Evolutionary conservation across 2,113 vertebrate genomes (phyloP).

Genomic region (Oryzias celebensis): DNA sequence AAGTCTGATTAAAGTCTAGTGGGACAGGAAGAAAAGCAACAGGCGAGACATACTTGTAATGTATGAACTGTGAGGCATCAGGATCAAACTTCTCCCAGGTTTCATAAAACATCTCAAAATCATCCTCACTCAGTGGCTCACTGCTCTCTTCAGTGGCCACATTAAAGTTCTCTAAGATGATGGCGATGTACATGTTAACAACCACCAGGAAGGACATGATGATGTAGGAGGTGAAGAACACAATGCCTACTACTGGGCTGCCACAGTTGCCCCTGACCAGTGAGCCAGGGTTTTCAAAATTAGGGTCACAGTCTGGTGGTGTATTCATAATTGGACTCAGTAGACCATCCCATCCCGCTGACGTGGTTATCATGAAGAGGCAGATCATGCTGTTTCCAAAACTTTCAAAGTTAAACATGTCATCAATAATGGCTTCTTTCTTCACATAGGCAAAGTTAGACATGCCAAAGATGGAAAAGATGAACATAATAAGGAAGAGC

Average conservation of each 20-base stretch:
- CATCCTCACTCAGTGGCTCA: conserved; percentile 88
- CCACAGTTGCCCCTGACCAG: conserved; percentile 84
- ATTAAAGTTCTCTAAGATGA: conserved; percentile 96
- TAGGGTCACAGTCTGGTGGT: conserved; percentile 85
- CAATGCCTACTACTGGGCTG: conserved; percentile 84
- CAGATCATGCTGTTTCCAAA: conserved; percentile 98
- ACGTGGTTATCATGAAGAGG: conserved; percentile 93
- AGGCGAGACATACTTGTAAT: conserved; percentile 53
- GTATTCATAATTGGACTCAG: conserved; percentile 89
- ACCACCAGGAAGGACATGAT: conserved; percentile 93
- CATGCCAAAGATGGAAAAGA: conserved; percentile 97
- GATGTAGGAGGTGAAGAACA: conserved; percentile 94
- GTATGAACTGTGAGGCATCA: conserved; percentile 88
- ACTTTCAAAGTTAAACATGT: conserved; percentile 96
- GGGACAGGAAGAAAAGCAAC: background rate
- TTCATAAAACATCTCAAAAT: conserved; percentile 98
- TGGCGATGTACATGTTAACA: conserved; percentile 97
- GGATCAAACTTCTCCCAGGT: conserved; percentile 98
- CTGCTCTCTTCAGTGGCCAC: conserved; percentile 92
- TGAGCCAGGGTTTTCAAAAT: conserved; percentile 83
- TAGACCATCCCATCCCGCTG: conserved; percentile 93
- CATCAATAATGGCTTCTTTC: conserved; percentile 86
- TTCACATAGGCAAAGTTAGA: conserved; percentile 94
- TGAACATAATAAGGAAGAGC: conserved; percentile 97
- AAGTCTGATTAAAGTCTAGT: background rate